A percentile compares a stretch with the other conserved stretches of the same genome.
phyloP scores from a whole-genome alignment of 2,888 invertebrate species.

The Xylota segnis region DNA sequence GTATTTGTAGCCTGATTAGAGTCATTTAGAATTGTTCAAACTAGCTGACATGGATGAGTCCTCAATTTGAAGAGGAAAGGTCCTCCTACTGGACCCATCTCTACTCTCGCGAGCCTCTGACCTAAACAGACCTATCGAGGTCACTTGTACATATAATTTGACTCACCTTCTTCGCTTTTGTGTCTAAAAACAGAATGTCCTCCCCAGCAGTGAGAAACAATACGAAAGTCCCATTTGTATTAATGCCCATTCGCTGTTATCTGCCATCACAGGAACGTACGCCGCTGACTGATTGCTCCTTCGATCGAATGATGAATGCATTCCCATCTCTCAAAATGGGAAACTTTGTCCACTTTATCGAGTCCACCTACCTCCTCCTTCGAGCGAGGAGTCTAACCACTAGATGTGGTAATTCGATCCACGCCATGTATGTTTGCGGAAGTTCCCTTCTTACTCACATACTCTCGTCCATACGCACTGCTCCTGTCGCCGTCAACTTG shows the following conservation, averaged over 20 bases:
- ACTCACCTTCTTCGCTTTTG: not conserved
- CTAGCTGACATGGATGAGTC: no score
- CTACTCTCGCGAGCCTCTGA: no score
- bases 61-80: no score
- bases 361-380: not conserved
- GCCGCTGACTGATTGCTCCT: conserved; percentile 55
- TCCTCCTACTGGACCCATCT: no score
- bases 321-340: conserved; percentile 50
- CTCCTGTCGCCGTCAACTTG: conserved; percentile 28
- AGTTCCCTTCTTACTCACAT: conserved; percentile 21
- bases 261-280: conserved; percentile 58
- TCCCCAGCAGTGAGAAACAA: conserved; percentile 15
- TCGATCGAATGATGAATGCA: conserved; percentile 63
- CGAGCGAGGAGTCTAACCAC: not conserved
- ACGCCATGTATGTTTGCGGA: conserved; percentile 48
- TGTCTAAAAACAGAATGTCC: not conserved
- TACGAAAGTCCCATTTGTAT: conserved; percentile 57
- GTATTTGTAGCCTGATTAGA: no score
- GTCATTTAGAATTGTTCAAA: no score
- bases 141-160: not conserved
- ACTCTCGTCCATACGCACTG: not conserved
- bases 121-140: not conserved
- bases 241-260: conserved; percentile 65
- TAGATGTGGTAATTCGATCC: conserved; percentile 52
- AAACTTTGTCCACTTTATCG: conserved; percentile 57